Base-by-base conservation (phyloP, 2,888 invertebrate genomes). In the Argynnis bischoffii region DNA sequence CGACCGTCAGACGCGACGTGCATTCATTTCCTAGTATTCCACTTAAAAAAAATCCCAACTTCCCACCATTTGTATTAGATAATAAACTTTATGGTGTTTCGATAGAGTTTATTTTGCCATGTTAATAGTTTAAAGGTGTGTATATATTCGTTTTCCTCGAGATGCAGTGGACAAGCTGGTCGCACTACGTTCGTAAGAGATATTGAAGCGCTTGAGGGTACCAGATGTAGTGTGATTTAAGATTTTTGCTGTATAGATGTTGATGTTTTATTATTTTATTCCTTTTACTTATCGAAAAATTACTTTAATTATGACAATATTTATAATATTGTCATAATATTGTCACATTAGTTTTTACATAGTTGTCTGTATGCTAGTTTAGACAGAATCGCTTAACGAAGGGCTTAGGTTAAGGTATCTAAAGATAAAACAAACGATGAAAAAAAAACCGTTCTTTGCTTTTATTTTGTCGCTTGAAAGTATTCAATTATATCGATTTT, bases 1-100 rank as follows among this genome's bases (percentile, higher is more conserved):
- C 81, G 80, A 76, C 77, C 79, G 82, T 83, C 82, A 83, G 82
- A 79, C 75, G 77, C 82, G 86, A 89, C 90, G 91, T 91, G 90
- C 90, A 90, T 90, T 90, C 90, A 89, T 91, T 91, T 89, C 88
- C 81, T 77, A 83, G 78, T 71, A 75, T 80, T 79, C 77, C 81
- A 81, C 79, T 80, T 78, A 77, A 64, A 80, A 81, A 81, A 70
- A 83, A 79, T 77, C 72, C 76, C 80, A 77, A 73, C 73, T 65
- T 46, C 11, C 55, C 26, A 16, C 3, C 16, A 8, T 3, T 4
- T 26, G 0, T 70, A 69, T 64, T 3, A 11, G 2, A 76, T 73
- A 70, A 51, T 77, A 4, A 66, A 77, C 77, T 75, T 65, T 83
- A 79, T 41, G 1, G 0, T 2, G 0, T 1, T 16, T 0, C 0